Evolutionary conservation across 2,888 invertebrate genomes (phyloP), one percentile per base, ranked within the genome.

Genomic region (Acleris sparsana): DNA sequence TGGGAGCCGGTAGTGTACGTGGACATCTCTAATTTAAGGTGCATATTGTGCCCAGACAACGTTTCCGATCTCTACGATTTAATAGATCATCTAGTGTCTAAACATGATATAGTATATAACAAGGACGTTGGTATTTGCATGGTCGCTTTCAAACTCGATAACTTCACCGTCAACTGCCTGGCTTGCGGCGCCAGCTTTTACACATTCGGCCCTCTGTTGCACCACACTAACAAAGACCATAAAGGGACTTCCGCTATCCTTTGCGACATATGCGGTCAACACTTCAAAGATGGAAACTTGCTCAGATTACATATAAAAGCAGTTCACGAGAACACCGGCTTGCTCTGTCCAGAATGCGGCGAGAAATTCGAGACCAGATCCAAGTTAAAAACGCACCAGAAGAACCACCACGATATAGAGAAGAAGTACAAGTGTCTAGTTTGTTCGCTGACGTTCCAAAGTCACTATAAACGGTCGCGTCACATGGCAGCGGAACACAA

Each of bases 391-490:
- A 93, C 89, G 0, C 94, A 94, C 71, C 87, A 87, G 70, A 87
- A 86, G 39, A 86, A 88, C 49, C 81, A 80, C 9, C 91, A 91
- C n/a, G 85, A 87, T 48, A 62, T 87, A 13, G 92, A 93, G 43
- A 93, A 91, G 69, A 93, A 91, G 39, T 93, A 88, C 72, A 92
- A 91, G 61, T 95, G 94, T 69, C 75, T 89, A 3, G 81, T 89
- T 0, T 93, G 93, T 57, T 71, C 89, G 0, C 77, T 83, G 44
- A 84, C 75, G 0, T 93, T 93, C 55, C 82, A 83, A 33, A 89
- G 87, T n/a, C 87, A 88, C 57, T 89, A 89, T 63, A 88, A 86
- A 59, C 72, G 90, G 3, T 90, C 89, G 0, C 70, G 85, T 16
- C 92, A 92, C 53, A 92, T 92, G 92, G 89, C 86, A 0, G 72